A percentile compares a stretch with the other conserved stretches of the same genome.
Evolutionary conservation across 2,888 invertebrate species (phyloP).

Genomic region (Ypsolopha scabrella): DNA sequence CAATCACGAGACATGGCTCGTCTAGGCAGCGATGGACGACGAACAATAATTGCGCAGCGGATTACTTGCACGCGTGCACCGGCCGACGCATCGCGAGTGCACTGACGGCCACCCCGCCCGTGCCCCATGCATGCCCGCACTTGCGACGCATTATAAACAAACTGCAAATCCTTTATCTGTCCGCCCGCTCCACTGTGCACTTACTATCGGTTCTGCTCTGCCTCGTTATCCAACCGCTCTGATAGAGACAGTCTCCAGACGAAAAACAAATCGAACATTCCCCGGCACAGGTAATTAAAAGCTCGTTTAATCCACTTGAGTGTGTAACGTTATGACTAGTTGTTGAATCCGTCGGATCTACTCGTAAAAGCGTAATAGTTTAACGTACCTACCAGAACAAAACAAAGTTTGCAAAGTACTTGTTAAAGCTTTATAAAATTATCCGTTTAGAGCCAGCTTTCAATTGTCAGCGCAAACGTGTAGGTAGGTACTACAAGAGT

Average conservation of each 20-base stretch:
- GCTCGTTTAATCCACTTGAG: too few species aligned
- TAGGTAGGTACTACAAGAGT: too few species aligned
- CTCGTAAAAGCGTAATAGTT: too few species aligned
- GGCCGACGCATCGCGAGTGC: constrained; percentile 41
- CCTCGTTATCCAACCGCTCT: neutral
- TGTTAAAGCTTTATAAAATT: too few species aligned
- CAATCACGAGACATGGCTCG: constrained; percentile 30
- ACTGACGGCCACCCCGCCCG: constrained; percentile 35
- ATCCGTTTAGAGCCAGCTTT: too few species aligned
- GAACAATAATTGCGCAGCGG: constrained; percentile 26
- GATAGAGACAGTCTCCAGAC: neutral
- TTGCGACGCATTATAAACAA: constrained; percentile 43
- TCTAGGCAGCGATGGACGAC: constrained; percentile 10
- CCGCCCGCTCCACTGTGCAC: constrained; percentile 12
- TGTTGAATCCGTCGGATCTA: too few species aligned
- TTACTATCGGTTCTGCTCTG: neutral
- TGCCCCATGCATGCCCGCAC: constrained; percentile 26
- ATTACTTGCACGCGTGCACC: constrained; percentile 37
- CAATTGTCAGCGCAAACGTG: too few species aligned
- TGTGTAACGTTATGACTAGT: too few species aligned
- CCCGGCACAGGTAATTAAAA: neutral
- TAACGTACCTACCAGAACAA: too few species aligned
- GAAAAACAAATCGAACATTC: neutral
- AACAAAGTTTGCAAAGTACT: too few species aligned
- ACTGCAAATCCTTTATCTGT: constrained; percentile 55